Evolutionary conservation across 1,140 invertebrate genomes (phyloP).

Genomic region (Musca vetustissima): DNA sequence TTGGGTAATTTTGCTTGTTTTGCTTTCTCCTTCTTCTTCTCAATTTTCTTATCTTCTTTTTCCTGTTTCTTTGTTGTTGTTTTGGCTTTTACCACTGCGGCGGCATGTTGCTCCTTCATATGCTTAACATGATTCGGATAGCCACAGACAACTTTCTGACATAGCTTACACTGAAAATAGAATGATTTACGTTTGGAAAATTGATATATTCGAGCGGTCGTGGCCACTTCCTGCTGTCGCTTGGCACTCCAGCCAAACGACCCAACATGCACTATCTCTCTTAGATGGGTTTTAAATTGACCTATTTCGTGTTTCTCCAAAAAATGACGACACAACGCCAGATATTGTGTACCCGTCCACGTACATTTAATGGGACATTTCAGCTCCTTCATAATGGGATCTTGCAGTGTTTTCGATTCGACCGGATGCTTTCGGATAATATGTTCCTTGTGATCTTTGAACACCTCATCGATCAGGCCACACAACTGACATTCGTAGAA

Average conservation of each 20-base stretch:
- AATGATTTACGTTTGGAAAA: constrained; percentile 15
- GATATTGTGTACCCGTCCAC: background rate
- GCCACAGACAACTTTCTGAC: constrained; percentile 21
- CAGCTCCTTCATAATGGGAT: constrained; percentile 29
- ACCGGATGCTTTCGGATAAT: constrained; percentile 26
- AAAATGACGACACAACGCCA: constrained; percentile 6
- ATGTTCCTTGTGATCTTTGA: constrained; percentile 25
- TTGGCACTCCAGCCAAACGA: constrained; percentile 19
- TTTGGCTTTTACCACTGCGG: too few species aligned
- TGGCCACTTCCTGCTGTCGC: constrained; percentile 12
- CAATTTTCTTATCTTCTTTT: background rate
- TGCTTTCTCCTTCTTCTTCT: background rate
- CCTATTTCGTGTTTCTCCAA: background rate
- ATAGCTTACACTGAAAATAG: constrained; percentile 27
- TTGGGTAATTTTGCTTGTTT: background rate
- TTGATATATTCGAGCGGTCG: constrained; percentile 20
- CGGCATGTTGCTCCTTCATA: constrained; percentile 5
- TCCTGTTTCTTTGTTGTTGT: background rate
- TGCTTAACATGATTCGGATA: constrained; percentile 25
- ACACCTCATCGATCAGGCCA: constrained; percentile 24
- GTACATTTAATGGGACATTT: constrained; percentile 25
- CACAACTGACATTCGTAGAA: constrained; percentile 30
- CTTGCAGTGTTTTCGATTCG: constrained; percentile 30
- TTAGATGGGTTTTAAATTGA: constrained; percentile 6
- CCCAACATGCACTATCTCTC: constrained; percentile 3